phyloP scores from a whole-genome alignment of 2,113 vertebrate genomes.

The Channa argus region DNA sequence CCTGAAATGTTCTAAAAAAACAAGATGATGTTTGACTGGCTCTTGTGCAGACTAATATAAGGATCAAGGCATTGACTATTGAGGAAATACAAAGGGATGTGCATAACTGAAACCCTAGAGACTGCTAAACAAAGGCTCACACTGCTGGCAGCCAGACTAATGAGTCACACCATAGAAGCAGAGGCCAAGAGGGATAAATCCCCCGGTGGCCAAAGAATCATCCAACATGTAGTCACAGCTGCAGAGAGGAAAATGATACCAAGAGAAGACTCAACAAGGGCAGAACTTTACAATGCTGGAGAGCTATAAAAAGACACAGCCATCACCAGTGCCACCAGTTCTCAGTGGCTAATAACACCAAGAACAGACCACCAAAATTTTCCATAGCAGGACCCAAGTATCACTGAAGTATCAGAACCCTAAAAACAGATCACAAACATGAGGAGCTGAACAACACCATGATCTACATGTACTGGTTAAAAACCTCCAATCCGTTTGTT shows the following conservation, averaged over 20 bases:
- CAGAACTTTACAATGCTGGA: neutral
- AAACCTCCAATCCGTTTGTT: too few relatives aligned
- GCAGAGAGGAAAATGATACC: neutral
- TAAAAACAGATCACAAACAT: constrained; percentile 2
- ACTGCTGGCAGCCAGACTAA: constrained; percentile 4
- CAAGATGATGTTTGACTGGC: neutral
- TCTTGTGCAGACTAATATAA: constrained; percentile 4
- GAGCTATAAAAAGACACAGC: neutral
- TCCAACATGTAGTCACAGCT: constrained; percentile 1
- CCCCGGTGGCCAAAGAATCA: constrained; percentile 20
- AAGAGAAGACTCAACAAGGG: neutral
- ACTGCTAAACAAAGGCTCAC: constrained; percentile 19
- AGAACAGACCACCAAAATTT: neutral
- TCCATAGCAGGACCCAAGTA: neutral
- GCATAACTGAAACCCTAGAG: constrained; percentile 18
- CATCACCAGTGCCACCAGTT: neutral
- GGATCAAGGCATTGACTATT: neutral
- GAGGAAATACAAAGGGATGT: constrained; percentile 19
- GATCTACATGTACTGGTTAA: too few relatives aligned
- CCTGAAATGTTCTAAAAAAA: too few relatives aligned
- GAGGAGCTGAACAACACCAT: neutral
- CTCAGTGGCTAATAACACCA: neutral
- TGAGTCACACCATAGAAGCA: neutral
- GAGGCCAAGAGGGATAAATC: constrained; percentile 24
- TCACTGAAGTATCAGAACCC: neutral